These are phyloP conservation scores for Mesaphorura yosii DNA, from an alignment of 1,140 invertebrate genomes.

Conservation along the genomic window DNA sequence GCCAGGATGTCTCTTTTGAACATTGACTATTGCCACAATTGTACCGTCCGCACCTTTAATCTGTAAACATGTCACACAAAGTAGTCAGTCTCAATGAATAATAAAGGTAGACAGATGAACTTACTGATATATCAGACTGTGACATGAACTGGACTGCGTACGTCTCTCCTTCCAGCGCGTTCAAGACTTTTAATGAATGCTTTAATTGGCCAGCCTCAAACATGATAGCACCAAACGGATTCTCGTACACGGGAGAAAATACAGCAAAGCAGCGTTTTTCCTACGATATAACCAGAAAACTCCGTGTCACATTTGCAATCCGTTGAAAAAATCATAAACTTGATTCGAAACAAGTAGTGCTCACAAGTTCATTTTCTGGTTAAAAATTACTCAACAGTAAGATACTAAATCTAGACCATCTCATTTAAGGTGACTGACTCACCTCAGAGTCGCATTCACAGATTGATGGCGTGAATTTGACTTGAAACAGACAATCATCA, in stretches of 20 bases:
- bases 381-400: too few species aligned
- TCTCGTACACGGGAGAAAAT: constrained; percentile 30
- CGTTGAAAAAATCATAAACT: neutral
- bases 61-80: constrained; percentile 9
- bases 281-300: constrained; percentile 13
- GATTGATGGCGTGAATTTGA: constrained; percentile 30
- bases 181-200: constrained; percentile 29
- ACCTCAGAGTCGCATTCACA: constrained; percentile 32
- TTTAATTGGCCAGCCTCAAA: constrained; percentile 32
- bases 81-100: neutral
- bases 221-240: constrained; percentile 30
- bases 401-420: too few species aligned
- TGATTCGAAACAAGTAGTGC: too few species aligned
- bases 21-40: constrained; percentile 31
- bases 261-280: constrained; percentile 31
- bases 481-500: constrained; percentile 30
- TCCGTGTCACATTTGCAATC: too few species aligned
- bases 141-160: constrained; percentile 31
- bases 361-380: too few species aligned
- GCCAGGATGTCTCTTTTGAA: constrained; percentile 27
- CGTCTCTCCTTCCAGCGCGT: constrained; percentile 31
- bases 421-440: too few species aligned
- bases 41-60: constrained; percentile 31
- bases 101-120: neutral
- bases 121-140: constrained; percentile 28